A percentile compares a stretch with the other conserved stretches of the same genome.
These are phyloP conservation scores for Torymus aiolomorphi DNA, from an alignment of 2,888 invertebrate species.

Conservation along the genomic window DNA sequence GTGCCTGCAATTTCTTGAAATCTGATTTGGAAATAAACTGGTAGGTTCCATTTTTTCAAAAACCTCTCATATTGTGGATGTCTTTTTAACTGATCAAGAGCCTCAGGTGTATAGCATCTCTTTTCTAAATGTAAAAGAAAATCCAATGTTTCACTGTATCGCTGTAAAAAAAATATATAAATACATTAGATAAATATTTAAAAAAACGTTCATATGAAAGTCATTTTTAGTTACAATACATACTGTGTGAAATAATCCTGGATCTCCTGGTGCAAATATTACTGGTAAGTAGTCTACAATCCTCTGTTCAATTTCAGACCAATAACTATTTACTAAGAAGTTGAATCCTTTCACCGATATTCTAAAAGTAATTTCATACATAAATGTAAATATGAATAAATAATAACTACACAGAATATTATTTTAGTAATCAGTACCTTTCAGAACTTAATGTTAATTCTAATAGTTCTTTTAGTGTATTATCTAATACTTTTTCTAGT, in stretches of 20 bases:
- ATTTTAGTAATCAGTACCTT: constrained; percentile 64
- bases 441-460: constrained; percentile 70
- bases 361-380: constrained; percentile 74
- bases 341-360: constrained; percentile 81
- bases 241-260: constrained; percentile 87
- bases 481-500: constrained; percentile 84
- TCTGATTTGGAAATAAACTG: constrained; percentile 97
- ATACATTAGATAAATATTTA: too few species aligned
- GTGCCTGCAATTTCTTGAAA: constrained; percentile 94
- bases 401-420: constrained; percentile 69
- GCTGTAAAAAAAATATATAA: constrained; percentile 14
- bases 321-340: constrained; percentile 90
- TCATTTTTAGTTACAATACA: constrained; percentile 17
- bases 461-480: constrained; percentile 78
- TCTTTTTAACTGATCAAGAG: constrained; percentile 79
- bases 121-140: constrained; percentile 85
- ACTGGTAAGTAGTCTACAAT: constrained; percentile 88
- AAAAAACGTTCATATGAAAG: too few species aligned
- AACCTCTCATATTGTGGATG: constrained; percentile 87
- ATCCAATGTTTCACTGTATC: constrained; percentile 85
- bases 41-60: constrained; percentile 92
- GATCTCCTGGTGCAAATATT: constrained; percentile 95
- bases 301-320: constrained; percentile 90
- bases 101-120: constrained; percentile 79
- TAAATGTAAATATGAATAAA: constrained; percentile 59